Evolutionary conservation across 1,140 invertebrate genomes (phyloP).

Genomic region (Carposina sasakii): DNA sequence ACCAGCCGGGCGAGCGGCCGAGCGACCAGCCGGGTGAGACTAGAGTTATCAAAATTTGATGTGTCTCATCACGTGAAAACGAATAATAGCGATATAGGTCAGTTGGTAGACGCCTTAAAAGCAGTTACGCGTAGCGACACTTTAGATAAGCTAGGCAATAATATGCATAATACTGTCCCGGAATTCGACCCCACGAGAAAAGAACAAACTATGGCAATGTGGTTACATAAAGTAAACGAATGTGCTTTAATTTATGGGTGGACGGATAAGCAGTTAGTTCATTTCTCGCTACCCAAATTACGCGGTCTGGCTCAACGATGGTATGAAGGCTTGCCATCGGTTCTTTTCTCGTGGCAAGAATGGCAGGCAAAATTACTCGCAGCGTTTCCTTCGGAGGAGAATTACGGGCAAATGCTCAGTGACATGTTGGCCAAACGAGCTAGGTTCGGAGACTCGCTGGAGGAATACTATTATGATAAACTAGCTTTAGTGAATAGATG

Average conservation of each 20-base stretch:
- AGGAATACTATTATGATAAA: conserved; percentile 13
- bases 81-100: no score
- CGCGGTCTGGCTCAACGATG: conserved; percentile 26
- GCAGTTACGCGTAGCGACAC: no score
- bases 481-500: conserved; percentile 8
- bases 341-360: conserved; percentile 17
- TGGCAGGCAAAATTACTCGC: conserved; percentile 1
- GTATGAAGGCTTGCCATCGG: conserved; percentile 29
- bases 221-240: no score
- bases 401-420: conserved; percentile 6
- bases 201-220: no score
- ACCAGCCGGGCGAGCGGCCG: no score
- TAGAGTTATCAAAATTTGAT: no score
- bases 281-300: conserved; percentile 24
- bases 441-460: conserved; percentile 5
- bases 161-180: no score
- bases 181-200: no score
- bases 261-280: conserved; percentile 23
- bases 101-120: no score
- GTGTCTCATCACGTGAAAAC: no score
- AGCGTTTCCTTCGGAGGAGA: conserved; percentile 10
- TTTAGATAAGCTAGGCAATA: no score
- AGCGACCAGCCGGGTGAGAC: no score
- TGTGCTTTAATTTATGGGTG: conserved; percentile 21
- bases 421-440: conserved; percentile 11